Conservation (phyloP, 2,888 invertebrate genomes). For the Sclerodermus sp. region DNA sequence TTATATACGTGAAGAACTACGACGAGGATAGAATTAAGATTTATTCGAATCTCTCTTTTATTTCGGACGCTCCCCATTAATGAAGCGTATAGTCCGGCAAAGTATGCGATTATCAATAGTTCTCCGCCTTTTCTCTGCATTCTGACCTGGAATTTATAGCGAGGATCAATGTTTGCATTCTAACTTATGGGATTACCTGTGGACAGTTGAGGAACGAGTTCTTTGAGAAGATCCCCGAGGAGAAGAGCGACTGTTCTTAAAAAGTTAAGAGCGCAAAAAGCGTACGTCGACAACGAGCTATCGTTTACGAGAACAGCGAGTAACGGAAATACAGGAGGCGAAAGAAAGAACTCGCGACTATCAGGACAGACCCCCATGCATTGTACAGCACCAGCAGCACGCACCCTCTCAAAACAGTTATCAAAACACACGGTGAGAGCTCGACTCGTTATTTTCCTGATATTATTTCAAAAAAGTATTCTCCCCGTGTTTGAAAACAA, state of each 20-base stretch:
- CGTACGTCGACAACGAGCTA: slow-evolving; percentile 43
- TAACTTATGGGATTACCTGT: background rate
- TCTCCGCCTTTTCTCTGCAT: slow-evolving; percentile 37
- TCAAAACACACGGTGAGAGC: slow-evolving; percentile 43
- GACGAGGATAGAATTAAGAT: background rate
- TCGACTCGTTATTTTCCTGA: slow-evolving; percentile 51
- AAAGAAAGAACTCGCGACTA: slow-evolving; percentile 36
- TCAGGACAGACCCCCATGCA: slow-evolving; percentile 45
- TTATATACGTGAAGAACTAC: too few relatives aligned
- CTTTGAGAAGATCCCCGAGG: slow-evolving; percentile 4
- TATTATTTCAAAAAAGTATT: slow-evolving; percentile 52
- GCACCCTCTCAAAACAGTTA: slow-evolving; percentile 45
- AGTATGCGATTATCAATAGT: slow-evolving; percentile 38
- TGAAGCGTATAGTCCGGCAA: slow-evolving; percentile 40
- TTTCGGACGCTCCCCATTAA: slow-evolving; percentile 41
- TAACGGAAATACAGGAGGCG: slow-evolving; percentile 46
- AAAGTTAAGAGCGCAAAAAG: slow-evolving; percentile 29
- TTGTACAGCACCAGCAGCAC: slow-evolving; percentile 44
- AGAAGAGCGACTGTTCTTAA: slow-evolving; percentile 24
- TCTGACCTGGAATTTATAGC: slow-evolving; percentile 16
- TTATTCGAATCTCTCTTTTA: slow-evolving; percentile 29
- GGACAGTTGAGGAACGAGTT: background rate
- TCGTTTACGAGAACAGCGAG: slow-evolving; percentile 46
- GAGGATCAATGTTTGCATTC: slow-evolving; percentile 12
- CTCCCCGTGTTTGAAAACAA: slow-evolving; percentile 52